A percentile compares a stretch with the other conserved stretches of the same genome.
Evolutionary conservation across 2,113 vertebrate genomes (phyloP).

Genomic region (Trochalopteron elliotii): DNA sequence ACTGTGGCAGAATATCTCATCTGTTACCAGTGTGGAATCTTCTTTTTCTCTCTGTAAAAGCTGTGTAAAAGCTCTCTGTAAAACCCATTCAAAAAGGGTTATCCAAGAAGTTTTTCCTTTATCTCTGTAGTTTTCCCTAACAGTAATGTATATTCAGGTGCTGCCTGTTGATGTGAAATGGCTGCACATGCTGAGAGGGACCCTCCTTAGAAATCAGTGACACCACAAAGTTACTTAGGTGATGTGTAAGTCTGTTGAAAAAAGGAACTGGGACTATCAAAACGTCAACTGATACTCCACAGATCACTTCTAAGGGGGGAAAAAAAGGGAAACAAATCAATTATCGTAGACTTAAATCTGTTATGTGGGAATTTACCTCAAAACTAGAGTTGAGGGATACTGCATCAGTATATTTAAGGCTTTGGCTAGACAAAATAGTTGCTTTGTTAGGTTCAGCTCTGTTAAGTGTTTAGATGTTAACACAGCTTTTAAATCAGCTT

Average conservation of each 20-base stretch:
- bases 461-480: not conserved
- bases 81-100: not conserved
- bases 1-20: not conserved
- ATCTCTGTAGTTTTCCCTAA: not conserved
- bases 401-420: not conserved
- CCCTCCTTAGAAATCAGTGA: not conserved
- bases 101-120: not conserved
- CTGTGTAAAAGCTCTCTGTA: no score
- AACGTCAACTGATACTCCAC: not conserved
- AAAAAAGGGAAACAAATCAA: not conserved
- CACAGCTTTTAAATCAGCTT: not conserved
- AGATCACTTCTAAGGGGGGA: not conserved
- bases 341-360: not conserved
- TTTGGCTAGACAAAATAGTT: not conserved
- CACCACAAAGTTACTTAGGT: not conserved
- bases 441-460: not conserved
- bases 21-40: not conserved
- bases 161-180: not conserved
- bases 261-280: not conserved
- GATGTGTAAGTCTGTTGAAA: not conserved
- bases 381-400: not conserved
- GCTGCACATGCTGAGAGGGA: not conserved
- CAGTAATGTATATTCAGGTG: not conserved
- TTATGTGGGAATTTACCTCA: not conserved
- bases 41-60: not conserved